Percentiles rank a stretch among this genome's conserved stretches.
These are phyloP conservation scores for Pseudomyrmex sp. DNA, from an alignment of 1,140 invertebrate species.

Conservation along the genomic window DNA sequence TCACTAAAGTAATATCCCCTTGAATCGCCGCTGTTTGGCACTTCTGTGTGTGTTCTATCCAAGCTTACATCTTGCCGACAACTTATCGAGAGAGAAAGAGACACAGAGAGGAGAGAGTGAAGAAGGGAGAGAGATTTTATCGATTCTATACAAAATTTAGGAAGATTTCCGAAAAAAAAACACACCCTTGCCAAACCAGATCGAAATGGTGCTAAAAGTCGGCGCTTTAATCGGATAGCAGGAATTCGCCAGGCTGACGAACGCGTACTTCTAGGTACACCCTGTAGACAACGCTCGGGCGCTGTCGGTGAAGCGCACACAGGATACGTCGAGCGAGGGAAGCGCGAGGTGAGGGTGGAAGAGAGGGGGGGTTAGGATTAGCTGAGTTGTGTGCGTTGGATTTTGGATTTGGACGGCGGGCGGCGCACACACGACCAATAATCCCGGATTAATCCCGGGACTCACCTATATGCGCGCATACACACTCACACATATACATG, in stretches of 20 bases:
- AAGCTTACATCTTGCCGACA: neutral
- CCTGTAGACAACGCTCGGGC: constrained; percentile 72
- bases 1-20: neutral
- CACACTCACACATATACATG: constrained; percentile 37
- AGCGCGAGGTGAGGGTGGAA: constrained; percentile 30
- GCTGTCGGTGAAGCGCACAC: constrained; percentile 60
- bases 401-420: constrained; percentile 82
- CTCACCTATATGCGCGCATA: constrained; percentile 65
- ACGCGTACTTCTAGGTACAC: constrained; percentile 62
- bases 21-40: neutral
- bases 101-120: neutral
- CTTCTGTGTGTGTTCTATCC: neutral
- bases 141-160: too few relatives aligned
- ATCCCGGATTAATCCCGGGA: constrained; percentile 82
- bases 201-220: neutral
- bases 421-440: constrained; percentile 79
- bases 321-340: constrained; percentile 64
- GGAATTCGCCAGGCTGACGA: constrained; percentile 2
- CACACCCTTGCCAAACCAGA: too few relatives aligned
- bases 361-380: constrained; percentile 79
- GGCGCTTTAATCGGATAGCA: constrained; percentile 13
- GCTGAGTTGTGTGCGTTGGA: constrained; percentile 83
- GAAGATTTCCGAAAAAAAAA: too few relatives aligned
- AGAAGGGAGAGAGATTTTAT: too few relatives aligned
- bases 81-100: neutral